These are phyloP conservation scores for Trachelus iudaicus DNA, from an alignment of 2,888 invertebrate species.

Conservation along the genomic window DNA sequence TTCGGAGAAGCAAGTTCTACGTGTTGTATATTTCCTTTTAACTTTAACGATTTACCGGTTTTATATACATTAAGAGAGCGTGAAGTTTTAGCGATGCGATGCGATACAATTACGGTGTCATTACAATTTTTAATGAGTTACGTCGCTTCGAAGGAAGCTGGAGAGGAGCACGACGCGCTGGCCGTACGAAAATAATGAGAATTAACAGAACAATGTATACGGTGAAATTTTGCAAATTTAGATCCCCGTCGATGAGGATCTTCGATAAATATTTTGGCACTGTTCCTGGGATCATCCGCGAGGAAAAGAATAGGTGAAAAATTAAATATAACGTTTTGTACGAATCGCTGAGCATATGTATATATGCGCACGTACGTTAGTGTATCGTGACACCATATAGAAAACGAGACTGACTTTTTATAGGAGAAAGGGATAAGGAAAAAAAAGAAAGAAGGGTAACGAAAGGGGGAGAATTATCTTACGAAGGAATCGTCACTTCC, in stretches of 20 bases:
- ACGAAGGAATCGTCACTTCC: not conserved
- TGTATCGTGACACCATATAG: constrained; percentile 27
- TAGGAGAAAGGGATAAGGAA: constrained; percentile 32
- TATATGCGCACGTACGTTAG: not conserved
- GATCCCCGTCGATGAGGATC: not conserved
- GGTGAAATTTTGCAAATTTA: not conserved
- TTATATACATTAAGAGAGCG: not conserved
- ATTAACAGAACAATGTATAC: not conserved
- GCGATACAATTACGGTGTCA: not conserved
- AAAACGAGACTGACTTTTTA: constrained; percentile 61
- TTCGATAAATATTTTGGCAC: not conserved
- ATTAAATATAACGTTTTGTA: not conserved
- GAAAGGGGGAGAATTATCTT: not conserved
- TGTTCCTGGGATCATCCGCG: not conserved
- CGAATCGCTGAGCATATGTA: not conserved
- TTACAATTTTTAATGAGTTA: not conserved
- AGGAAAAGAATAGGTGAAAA: no score
- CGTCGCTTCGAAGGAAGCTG: no score
- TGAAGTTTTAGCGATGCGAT: not conserved
- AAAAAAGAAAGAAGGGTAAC: not conserved
- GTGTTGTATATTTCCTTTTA: constrained; percentile 4
- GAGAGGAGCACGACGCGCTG: not conserved
- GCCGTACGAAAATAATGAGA: not conserved
- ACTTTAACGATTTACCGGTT: not conserved
- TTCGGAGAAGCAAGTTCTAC: not conserved